Evolutionary conservation across 2,888 invertebrate species (phyloP), one percentile per base, ranked within the genome.

Genomic region (Drosophila recens): DNA sequence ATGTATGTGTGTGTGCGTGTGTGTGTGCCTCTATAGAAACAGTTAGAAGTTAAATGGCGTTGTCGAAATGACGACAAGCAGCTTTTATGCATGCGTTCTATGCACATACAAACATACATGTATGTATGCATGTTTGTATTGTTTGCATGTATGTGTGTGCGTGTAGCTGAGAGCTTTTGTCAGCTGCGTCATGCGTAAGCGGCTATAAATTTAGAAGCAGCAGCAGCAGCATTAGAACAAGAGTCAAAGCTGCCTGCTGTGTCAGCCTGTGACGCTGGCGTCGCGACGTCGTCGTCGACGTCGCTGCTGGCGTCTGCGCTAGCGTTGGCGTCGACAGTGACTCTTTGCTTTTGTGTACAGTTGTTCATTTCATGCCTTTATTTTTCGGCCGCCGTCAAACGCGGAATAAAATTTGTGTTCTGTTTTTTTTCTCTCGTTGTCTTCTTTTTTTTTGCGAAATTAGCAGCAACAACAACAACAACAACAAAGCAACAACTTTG

Each of bases 141-240:
- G 42, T 48, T 13, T 42, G 8, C 11, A 34, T 17, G 10, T 71
- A 46, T 45, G 52, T 59, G 57, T 23, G 54, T 63, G 52, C n/a
- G 59, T 66, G 61, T 45, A 46, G 45, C 54, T 23, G 38, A 43
- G 65, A 67, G 75, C 75, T 75, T 79, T 79, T 80, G 79, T 78
- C 77, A 76, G 80, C 74, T 80, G 80, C 73, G 69, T 70, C 77
- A 70, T 85, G 85, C 83, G 82, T 73, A 80, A 83, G 82, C 75
- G 79, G 34, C 75, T 69, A 81, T 75, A 84, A 69, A 81, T 81
- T 79, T 80, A 67, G 52, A 42, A 72, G 48, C 43, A 51, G 17
- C 20, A 59, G 38, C 48, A 48, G 52, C 34, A 36, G 42, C 17
- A 52, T 36, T 64, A 65, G 64, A 75, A 48, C 66, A 54, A 65